These are phyloP conservation scores for Chionoecetes opilio DNA, from an alignment of 1,140 invertebrate species.

Conservation along the genomic window DNA sequence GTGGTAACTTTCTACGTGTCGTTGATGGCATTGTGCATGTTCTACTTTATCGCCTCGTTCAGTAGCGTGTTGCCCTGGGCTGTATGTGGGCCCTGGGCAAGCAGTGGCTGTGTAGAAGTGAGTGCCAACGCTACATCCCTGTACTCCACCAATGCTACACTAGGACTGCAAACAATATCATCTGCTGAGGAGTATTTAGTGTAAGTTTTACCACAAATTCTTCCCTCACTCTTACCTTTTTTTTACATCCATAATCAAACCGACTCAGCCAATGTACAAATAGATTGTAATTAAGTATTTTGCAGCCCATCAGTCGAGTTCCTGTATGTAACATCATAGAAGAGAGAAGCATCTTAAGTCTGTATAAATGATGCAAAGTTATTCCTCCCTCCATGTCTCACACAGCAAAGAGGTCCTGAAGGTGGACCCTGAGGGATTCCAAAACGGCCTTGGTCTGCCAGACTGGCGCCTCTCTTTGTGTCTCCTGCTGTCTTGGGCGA, in stretches of 20 bases:
- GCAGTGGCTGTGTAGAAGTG: background rate
- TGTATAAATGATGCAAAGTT: background rate
- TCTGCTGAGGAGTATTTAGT: conserved; percentile 49
- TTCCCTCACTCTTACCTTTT: background rate
- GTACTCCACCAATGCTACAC: too few relatives aligned
- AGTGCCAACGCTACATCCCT: background rate
- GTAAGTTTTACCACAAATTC: background rate
- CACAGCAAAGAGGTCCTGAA: conserved; percentile 38
- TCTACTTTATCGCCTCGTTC: conserved; percentile 90
- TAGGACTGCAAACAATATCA: background rate
- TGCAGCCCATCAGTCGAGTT: too few relatives aligned
- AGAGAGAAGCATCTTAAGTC: background rate
- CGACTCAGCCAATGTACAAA: too few relatives aligned
- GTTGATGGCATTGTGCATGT: conserved; percentile 90
- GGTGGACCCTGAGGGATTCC: background rate
- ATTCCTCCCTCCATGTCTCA: background rate
- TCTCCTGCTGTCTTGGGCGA: conserved; percentile 86
- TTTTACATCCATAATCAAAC: too few relatives aligned
- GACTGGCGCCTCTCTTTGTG: conserved; percentile 86
- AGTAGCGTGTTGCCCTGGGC: conserved; percentile 90
- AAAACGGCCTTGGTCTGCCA: conserved; percentile 83
- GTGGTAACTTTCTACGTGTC: conserved; percentile 84
- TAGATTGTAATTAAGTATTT: too few relatives aligned
- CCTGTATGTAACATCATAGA: background rate
- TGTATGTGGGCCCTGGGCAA: conserved; percentile 86